Evolutionary conservation across 2,888 invertebrate species (phyloP), one percentile per base, ranked within the genome.

Genomic region (Philopedon plagiatum): DNA sequence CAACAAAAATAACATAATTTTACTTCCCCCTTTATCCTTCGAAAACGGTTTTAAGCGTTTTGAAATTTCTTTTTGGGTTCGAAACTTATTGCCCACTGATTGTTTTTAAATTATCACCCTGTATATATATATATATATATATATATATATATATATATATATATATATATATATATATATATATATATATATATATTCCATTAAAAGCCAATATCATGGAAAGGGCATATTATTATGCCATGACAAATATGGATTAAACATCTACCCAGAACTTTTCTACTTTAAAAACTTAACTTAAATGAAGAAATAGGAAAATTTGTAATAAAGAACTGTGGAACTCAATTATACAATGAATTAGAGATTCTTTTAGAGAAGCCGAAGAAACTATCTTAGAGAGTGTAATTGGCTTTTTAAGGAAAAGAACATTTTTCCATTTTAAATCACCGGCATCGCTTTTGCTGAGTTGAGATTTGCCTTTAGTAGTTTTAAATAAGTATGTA

Each of bases 291-390:
- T n/a, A n/a, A 54, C 29, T 54, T 54, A 54, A 46, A 57, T 65
- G 39, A 19, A 49, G 60, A 68, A 63, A 49, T 49, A 69, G 23
- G 62, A 63, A 69, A 63, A 56, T 46, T 19, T 37, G 49, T 57
- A 60, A 68, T 73, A 73, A 69, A 64, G 64, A 64, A 73, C 63
- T 56, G 49, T 41, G 63, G 54, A 73, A 73, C 68, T 73, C 61
- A 73, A 73, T 73, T 73, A 73, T 68, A 73, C 68, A 73, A 73
- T 54, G 68, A 68, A 73, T 73, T 73, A 73, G 64, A 51, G 58
- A 68, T 73, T 64, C 68, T 41, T 63, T 64, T 60, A 69, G 64
- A 56, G 68, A 68, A 51, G 62, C 56, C 56, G 61, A 44, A 57
- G 56, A 49, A 46, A 73, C 73, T 73, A 73, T 73, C 68, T 51